Conservation (phyloP, 2,113 vertebrate genomes). For the Myiopsitta monachus region DNA sequence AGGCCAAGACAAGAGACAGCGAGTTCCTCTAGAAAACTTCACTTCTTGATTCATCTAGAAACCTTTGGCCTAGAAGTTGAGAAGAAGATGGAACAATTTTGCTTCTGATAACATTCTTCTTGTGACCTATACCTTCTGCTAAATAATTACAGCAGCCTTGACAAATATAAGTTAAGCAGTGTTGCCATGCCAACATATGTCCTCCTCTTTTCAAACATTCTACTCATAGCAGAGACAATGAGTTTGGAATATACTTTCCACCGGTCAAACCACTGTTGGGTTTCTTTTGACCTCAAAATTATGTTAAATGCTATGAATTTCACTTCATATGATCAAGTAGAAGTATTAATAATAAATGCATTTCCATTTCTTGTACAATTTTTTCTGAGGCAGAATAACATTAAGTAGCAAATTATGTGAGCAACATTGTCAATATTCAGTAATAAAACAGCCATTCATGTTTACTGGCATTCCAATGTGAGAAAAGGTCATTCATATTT, state of each 20-base stretch:
- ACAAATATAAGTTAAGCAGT: slow-evolving; percentile 44
- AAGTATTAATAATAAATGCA: neutral
- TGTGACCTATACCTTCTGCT: slow-evolving; percentile 4
- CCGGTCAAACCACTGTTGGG: neutral
- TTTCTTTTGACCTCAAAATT: neutral
- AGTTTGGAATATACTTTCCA: neutral
- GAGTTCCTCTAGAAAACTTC: neutral
- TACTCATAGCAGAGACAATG: neutral
- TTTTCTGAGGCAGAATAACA: neutral
- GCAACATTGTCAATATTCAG: neutral
- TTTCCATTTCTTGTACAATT: neutral
- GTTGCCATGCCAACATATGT: slow-evolving; percentile 44
- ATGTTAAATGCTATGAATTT: neutral
- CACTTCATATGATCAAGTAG: neutral
- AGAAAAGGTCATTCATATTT: neutral
- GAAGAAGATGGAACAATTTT: slow-evolving; percentile 8
- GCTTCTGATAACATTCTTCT: slow-evolving; percentile 34
- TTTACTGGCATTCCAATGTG: neutral
- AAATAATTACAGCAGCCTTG: slow-evolving; percentile 24
- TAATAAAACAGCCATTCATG: neutral
- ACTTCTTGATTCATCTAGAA: slow-evolving; percentile 21
- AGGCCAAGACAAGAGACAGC: neutral
- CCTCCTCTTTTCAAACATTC: neutral
- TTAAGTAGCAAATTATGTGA: neutral
- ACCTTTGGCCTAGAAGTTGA: slow-evolving; percentile 10